Base-by-base conservation (phyloP, 2,797 vertebrate species). In the Pipistrellus pygmaeus region DNA sequence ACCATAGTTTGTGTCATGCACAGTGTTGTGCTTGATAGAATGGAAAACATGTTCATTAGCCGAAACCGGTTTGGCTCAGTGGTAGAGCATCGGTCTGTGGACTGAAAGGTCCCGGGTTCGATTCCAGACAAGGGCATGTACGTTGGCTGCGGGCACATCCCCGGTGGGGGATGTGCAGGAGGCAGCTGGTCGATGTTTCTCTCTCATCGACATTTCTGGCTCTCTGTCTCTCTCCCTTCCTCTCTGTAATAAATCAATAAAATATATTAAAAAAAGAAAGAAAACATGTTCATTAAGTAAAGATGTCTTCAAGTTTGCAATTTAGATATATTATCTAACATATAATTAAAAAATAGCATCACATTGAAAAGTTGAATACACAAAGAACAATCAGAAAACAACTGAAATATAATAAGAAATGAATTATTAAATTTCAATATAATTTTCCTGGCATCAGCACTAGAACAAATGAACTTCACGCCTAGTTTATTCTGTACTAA, bases 281-380 rank as follows among this genome's bases (percentile, higher is more conserved):
- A 76, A 55, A 85, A 80, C 35, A 51, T 25, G 4, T 41, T 83
- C 32, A 41, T 53, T 84, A 69, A 62, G 85, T 8, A 46, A 91
- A 88, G 21, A 77, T 62, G 2, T 25, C 3, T 68, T 80, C 23
- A 75, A 68, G 11, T 18, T 73, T 68, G 30, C 13, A 30, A 57
- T 4, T 38, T 81, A 18, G 17, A 20, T 68, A 53, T 71, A 44
- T 44, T 75, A 8, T 91, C 76, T 83, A 44, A 51, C 15, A 69
- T 4, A 25, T 71, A 12, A 68, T 38, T 44, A 9, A 83, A 68
- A 35, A 35, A 11, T 4, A 87, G 1, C 17, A 82, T 71, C 41
- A 55, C 51, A 95, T 77, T 83, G 20, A 84, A 71, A 83, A 72
- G 32, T n/a, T 51, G 41, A 73, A 90, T 57, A 41, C 64, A 62